phyloP scores from a whole-genome alignment of 2,797 vertebrate genomes.

The Craterocephalus amniculus region DNA sequence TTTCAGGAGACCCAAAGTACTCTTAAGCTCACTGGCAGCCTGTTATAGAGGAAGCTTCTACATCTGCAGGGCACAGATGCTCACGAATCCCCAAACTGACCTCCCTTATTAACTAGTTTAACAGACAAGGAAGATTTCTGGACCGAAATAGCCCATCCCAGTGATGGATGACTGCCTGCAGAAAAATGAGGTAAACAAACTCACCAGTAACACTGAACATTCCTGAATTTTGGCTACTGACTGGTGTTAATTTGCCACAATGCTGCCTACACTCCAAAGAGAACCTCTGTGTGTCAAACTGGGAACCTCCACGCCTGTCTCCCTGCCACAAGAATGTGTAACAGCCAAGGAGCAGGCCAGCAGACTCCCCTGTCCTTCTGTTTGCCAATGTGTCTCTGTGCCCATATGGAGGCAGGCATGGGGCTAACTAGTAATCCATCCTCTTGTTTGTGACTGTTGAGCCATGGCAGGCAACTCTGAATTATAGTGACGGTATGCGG shows the following conservation, averaged over 20 bases:
- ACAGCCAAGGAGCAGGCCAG: conserved; percentile 47
- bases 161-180: conserved; percentile 39
- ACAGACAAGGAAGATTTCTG: conserved; percentile 30
- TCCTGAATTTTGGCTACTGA: conserved; percentile 34
- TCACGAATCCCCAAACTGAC: conserved; percentile 40
- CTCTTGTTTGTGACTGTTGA: conserved; percentile 83
- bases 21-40: conserved; percentile 80
- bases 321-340: conserved; percentile 68
- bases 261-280: conserved; percentile 60
- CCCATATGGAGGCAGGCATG: conserved; percentile 85
- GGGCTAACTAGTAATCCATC: conserved; percentile 85
- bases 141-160: conserved; percentile 26
- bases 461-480: conserved; percentile 80
- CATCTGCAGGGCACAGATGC: conserved; percentile 43
- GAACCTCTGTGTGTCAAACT: conserved; percentile 63
- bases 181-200: conserved; percentile 44
- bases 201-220: conserved; percentile 33
- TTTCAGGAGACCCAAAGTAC: conserved; percentile 75
- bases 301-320: conserved; percentile 81
- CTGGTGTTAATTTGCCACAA: conserved; percentile 48
- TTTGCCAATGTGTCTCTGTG: conserved; percentile 83
- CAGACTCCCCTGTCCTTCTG: conserved; percentile 47
- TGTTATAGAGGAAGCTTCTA: conserved; percentile 67
- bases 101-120: conserved; percentile 47
- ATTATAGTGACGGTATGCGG: not conserved